phyloP scores from a whole-genome alignment of 2,113 vertebrate genomes.

The Emydura subglobosa region DNA sequence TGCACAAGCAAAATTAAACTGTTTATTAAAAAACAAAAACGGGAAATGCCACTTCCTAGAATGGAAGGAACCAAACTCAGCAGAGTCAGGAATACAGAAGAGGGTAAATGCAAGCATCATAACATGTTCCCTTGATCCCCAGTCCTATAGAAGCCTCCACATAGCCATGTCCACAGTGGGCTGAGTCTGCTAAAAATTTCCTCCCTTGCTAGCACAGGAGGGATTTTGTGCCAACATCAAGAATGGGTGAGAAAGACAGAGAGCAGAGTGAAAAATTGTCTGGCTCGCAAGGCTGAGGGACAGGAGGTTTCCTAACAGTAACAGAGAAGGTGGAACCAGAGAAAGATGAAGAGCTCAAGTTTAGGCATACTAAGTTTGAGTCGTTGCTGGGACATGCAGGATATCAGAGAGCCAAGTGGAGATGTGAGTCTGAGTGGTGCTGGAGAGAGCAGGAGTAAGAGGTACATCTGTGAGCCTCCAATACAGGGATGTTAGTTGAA shows the following conservation, averaged over 20 bases:
- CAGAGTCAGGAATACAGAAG: not conserved
- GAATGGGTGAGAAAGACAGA: accelerated
- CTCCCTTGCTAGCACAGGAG: not conserved
- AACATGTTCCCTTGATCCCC: too few species aligned
- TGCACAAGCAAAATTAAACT: accelerated
- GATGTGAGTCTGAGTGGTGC: accelerated
- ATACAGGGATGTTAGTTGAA: accelerated
- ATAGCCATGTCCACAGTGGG: accelerated
- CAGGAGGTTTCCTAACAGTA: not conserved
- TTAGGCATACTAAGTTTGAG: accelerated
- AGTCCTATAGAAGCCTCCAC: accelerated
- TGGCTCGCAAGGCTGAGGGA: not conserved
- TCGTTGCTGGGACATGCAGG: not conserved
- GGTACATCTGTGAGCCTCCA: accelerated
- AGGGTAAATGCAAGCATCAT: accelerated
- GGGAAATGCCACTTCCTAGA: accelerated
- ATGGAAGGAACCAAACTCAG: not conserved
- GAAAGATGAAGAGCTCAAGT: not conserved
- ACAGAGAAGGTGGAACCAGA: not conserved
- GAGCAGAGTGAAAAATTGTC: accelerated
- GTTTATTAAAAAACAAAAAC: not conserved
- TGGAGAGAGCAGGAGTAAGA: not conserved
- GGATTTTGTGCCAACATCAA: not conserved
- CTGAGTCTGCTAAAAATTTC: not conserved
- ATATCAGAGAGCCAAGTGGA: not conserved